phyloP scores from a whole-genome alignment of 2,113 vertebrate species.

The Rhadina sibilatrix region DNA sequence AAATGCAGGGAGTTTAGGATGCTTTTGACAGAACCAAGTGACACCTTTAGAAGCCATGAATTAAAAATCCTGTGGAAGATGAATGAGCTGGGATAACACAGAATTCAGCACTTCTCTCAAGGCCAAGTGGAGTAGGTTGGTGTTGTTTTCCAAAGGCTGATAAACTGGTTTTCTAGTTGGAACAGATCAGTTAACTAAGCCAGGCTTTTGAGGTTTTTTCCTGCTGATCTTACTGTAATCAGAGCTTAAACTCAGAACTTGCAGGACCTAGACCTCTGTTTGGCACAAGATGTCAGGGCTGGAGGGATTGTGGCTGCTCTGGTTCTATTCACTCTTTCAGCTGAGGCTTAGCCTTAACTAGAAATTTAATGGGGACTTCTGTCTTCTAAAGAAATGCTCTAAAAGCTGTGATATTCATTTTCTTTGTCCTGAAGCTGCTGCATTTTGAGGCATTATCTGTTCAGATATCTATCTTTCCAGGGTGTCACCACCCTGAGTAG shows the following conservation, averaged over 20 bases:
- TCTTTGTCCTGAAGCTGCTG: neutral
- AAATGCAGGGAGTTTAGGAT: neutral
- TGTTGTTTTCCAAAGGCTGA: neutral
- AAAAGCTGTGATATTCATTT: neutral
- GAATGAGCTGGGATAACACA: neutral
- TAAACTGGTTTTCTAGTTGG: neutral
- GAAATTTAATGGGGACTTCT: neutral
- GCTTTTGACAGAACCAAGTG: slow-evolving; percentile 7
- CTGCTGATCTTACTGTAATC: neutral
- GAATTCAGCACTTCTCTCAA: neutral
- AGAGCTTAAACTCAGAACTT: neutral
- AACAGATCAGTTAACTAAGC: neutral
- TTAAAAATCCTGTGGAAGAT: neutral
- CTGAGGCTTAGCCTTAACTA: neutral
- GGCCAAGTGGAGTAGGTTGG: neutral
- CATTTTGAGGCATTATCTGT: neutral
- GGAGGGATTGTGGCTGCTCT: neutral
- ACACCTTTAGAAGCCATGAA: neutral
- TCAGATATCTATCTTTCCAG: neutral
- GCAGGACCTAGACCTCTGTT: neutral
- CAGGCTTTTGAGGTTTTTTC: fast-evolving
- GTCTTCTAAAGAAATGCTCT: neutral
- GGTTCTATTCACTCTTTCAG: neutral
- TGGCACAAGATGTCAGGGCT: neutral
- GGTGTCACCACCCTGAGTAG: neutral